Conservation (phyloP, 1,140 invertebrate species). For the Solenopsis fugax region DNA sequence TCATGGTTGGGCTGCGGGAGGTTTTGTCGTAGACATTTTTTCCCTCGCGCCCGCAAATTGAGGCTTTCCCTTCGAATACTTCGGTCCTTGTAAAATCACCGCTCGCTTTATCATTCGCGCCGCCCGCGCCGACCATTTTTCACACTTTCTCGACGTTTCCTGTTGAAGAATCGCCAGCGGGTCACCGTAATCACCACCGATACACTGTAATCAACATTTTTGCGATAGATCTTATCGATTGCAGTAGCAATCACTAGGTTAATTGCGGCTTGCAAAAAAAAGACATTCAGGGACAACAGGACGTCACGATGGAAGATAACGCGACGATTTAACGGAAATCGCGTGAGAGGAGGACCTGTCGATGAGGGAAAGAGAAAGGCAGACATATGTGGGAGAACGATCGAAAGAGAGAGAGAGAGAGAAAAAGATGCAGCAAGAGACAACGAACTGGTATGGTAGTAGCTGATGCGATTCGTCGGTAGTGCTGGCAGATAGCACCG, state of each 20-base stretch:
- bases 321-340: conserved; percentile 27
- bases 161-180: neutral
- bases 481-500: conserved; percentile 82
- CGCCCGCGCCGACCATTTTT: neutral
- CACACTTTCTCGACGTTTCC: conserved; percentile 21
- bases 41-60: conserved; percentile 37
- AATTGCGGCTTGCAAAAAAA: neutral
- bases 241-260: neutral
- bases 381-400: neutral
- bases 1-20: conserved; percentile 23
- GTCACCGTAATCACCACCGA: neutral
- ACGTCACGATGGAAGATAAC: conserved; percentile 13
- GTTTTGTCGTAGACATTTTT: conserved; percentile 36
- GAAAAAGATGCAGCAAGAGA: conserved; percentile 51
- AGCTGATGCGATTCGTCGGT: conserved; percentile 74
- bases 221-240: neutral
- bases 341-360: neutral
- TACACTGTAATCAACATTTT: neutral
- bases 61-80: conserved; percentile 30
- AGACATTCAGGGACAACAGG: neutral
- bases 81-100: conserved; percentile 12
- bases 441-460: conserved; percentile 52
- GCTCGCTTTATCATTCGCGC: neutral
- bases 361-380: conserved; percentile 22
- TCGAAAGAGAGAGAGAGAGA: conserved; percentile 35